Evolutionary conservation across 2,888 invertebrate genomes (phyloP).

Genomic region (Fragum whitleyi): DNA sequence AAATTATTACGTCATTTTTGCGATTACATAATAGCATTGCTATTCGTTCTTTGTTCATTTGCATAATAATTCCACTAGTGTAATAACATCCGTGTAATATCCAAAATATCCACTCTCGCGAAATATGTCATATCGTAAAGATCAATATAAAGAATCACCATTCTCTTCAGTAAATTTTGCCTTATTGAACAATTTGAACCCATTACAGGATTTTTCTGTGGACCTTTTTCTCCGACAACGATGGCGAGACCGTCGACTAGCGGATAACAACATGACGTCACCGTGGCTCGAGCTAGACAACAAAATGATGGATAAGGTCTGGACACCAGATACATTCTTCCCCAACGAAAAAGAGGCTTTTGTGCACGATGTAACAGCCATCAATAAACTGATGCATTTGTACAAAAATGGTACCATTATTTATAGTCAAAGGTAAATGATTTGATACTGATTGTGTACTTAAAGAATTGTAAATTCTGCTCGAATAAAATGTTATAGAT

Average conservation of each 20-base stretch:
- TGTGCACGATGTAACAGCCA: constrained; percentile 79
- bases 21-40: too few species aligned
- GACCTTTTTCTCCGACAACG: constrained; percentile 73
- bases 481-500: too few species aligned
- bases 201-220: constrained; percentile 71
- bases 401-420: constrained; percentile 78
- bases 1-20: too few species aligned
- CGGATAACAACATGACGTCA: constrained; percentile 63
- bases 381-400: constrained; percentile 79
- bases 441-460: background rate
- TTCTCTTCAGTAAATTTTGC: too few species aligned
- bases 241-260: constrained; percentile 71
- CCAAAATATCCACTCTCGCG: too few species aligned
- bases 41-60: too few species aligned
- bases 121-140: too few species aligned
- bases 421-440: constrained; percentile 79
- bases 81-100: too few species aligned
- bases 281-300: constrained; percentile 72
- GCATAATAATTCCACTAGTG: too few species aligned
- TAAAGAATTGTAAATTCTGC: too few species aligned
- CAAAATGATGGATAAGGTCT: constrained; percentile 73
- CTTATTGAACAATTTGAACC: too few species aligned
- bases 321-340: constrained; percentile 81
- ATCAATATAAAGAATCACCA: too few species aligned
- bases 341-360: constrained; percentile 79